These are phyloP conservation scores for Turdus rufiventris DNA, from an alignment of 2,113 vertebrate genomes.

Conservation along the genomic window DNA sequence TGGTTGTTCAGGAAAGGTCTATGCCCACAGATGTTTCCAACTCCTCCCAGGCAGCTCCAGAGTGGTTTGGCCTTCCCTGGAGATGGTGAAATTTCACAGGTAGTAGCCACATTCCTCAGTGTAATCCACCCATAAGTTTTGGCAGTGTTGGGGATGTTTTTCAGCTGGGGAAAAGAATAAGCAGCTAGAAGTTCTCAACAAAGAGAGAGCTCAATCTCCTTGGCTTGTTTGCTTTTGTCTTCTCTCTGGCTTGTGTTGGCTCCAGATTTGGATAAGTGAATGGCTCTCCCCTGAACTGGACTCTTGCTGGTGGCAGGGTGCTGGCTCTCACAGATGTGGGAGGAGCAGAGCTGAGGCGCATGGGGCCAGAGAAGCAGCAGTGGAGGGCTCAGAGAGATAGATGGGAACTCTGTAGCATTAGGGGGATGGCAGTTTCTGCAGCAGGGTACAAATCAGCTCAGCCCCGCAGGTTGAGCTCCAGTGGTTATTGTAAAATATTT, in stretches of 20 bases:
- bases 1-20: neutral
- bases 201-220: neutral
- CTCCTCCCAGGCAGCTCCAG: neutral
- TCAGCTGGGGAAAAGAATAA: neutral
- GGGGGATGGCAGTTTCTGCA: neutral
- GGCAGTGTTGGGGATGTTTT: neutral
- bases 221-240: neutral
- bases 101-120: neutral
- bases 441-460: neutral
- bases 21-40: neutral
- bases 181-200: neutral
- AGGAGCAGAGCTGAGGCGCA: neutral
- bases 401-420: neutral
- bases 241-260: neutral
- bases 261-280: neutral
- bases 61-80: neutral
- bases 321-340: fast-evolving
- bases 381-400: fast-evolving
- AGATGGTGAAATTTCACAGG: neutral
- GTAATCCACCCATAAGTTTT: neutral
- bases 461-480: neutral
- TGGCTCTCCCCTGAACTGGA: fast-evolving
- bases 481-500: neutral
- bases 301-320: neutral
- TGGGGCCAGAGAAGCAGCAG: neutral